Conservation (phyloP, 1,140 invertebrate species). For the Eueides isabella region DNA sequence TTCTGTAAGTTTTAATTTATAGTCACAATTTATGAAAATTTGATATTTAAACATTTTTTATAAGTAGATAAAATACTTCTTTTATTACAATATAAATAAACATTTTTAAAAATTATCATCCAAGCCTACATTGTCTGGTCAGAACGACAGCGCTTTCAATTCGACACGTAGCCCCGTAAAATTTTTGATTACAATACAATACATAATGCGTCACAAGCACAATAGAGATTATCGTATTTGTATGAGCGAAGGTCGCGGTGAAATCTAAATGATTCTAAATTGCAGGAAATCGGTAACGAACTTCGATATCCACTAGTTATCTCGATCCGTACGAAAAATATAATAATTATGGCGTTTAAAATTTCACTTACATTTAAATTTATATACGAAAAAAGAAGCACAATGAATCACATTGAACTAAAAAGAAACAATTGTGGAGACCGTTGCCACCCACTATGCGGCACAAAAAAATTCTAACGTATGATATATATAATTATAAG, state of each 20-base stretch:
- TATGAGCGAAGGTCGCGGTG: constrained; percentile 32
- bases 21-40: too few relatives aligned
- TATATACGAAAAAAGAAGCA: too few relatives aligned
- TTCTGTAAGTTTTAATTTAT: too few relatives aligned
- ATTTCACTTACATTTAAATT: too few relatives aligned
- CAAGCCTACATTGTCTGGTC: neutral
- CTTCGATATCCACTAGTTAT: constrained; percentile 31
- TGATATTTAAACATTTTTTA: too few relatives aligned
- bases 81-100: too few relatives aligned
- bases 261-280: constrained; percentile 31
- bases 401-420: neutral
- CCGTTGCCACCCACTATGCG: neutral
- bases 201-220: constrained; percentile 26
- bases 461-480: neutral
- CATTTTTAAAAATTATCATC: too few relatives aligned
- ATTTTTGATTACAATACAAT: constrained; percentile 39
- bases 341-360: too few relatives aligned
- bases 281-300: constrained; percentile 26
- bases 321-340: neutral
- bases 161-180: constrained; percentile 10
- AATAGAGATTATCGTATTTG: constrained; percentile 32
- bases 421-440: neutral
- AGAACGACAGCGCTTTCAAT: constrained; percentile 2
- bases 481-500: neutral
- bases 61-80: too few relatives aligned